A percentile compares a stretch with the other conserved stretches of the same genome.
Evolutionary conservation across 2,113 vertebrate species (phyloP).

Genomic region (Rhinopomastus cyanomelas): DNA sequence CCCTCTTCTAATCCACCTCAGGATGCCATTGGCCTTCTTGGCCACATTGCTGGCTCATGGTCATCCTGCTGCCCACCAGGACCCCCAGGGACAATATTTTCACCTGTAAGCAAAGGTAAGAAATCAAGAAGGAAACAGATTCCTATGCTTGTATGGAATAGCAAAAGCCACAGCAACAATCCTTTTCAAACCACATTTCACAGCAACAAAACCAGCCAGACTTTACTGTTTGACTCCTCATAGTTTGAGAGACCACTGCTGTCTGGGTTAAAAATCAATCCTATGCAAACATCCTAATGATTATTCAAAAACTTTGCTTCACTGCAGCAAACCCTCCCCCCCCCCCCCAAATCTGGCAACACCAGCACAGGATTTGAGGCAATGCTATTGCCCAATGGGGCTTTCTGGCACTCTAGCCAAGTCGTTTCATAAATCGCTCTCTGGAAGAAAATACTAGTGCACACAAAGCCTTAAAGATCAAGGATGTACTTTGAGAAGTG

Average conservation of each 20-base stretch:
- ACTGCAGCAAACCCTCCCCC: not conserved
- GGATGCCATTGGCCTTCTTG: no score
- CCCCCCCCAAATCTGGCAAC: not conserved
- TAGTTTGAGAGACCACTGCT: not conserved
- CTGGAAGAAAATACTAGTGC: not conserved
- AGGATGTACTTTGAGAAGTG: not conserved
- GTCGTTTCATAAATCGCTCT: constrained; percentile 1
- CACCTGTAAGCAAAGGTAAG: not conserved
- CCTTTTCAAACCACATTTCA: not conserved
- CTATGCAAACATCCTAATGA: not conserved
- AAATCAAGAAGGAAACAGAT: not conserved
- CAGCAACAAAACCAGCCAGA: not conserved
- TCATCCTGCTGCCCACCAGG: no score
- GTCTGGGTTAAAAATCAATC: not conserved
- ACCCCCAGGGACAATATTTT: no score
- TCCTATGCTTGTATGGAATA: accelerated
- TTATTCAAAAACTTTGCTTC: constrained; percentile 13
- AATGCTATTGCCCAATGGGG: constrained; percentile 37
- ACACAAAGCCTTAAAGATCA: not conserved
- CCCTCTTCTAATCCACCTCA: no score
- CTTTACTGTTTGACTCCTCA: not conserved
- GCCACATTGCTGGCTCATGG: no score
- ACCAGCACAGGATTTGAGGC: not conserved
- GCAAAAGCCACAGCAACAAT: not conserved
- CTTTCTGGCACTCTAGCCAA: constrained; percentile 10